These are phyloP conservation scores for Rhamnusium bicolor DNA, from an alignment of 2,888 invertebrate species.

Conservation along the genomic window DNA sequence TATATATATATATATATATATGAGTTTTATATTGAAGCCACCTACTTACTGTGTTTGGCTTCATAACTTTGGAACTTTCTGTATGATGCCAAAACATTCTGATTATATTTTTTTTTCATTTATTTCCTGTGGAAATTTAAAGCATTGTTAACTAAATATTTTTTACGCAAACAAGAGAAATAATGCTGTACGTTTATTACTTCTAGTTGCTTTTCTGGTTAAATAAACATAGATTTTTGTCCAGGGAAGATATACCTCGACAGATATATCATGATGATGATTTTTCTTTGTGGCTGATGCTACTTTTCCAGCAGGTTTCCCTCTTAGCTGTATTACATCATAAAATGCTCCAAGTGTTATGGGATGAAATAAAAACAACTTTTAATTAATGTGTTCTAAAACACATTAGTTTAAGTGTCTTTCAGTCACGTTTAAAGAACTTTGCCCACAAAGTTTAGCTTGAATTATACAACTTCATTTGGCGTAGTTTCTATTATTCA, in stretches of 20 bases:
- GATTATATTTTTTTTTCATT: too few species aligned
- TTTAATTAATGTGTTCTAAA: slow-evolving; percentile 11
- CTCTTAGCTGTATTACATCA: background rate
- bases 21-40: too few species aligned
- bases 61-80: too few species aligned
- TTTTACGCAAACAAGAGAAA: background rate
- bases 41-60: too few species aligned
- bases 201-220: background rate
- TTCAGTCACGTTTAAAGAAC: background rate
- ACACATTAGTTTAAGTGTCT: background rate
- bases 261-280: slow-evolving; percentile 8
- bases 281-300: background rate
- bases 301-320: slow-evolving; percentile 2
- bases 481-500: slow-evolving; percentile 12
- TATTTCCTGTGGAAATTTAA: too few species aligned
- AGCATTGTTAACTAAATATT: background rate
- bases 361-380: slow-evolving; percentile 5
- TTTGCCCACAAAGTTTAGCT: background rate
- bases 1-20: too few species aligned
- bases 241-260: background rate
- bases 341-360: slow-evolving; percentile 11
- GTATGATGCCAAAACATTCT: too few species aligned
- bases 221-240: background rate
- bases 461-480: slow-evolving; percentile 15
- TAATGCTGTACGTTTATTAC: background rate